Evolutionary conservation across 1,140 invertebrate species (phyloP).

Genomic region (Ruditapes philippinarum): DNA sequence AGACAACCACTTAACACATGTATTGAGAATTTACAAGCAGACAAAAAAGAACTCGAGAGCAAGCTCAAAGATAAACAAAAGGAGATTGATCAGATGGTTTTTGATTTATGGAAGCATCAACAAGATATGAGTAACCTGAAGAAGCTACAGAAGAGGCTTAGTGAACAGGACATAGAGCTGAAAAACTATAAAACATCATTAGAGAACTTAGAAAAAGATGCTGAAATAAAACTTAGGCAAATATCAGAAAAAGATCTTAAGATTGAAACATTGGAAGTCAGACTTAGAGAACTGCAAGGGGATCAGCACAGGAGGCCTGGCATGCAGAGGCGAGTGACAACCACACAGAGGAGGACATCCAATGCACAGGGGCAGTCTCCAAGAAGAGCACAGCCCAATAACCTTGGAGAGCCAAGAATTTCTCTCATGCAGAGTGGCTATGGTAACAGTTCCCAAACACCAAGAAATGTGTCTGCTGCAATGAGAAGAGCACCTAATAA

Average conservation of each 20-base stretch:
- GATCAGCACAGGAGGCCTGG: not conserved
- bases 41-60: constrained; percentile 36
- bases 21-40: constrained; percentile 20
- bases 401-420: not conserved
- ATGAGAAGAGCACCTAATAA: not conserved
- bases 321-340: not conserved
- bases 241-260: constrained; percentile 20
- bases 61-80: constrained; percentile 3
- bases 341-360: not conserved
- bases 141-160: constrained; percentile 29
- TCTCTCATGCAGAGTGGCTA: not conserved
- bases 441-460: not conserved
- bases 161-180: not conserved
- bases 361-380: constrained; percentile 21
- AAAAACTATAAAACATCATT: constrained; percentile 25
- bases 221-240: not conserved
- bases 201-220: constrained; percentile 12
- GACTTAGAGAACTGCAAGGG: not conserved
- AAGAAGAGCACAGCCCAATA: not conserved
- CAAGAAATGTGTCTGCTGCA: not conserved
- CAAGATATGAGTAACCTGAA: constrained; percentile 45
- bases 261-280: constrained; percentile 11
- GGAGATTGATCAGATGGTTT: constrained; percentile 39
- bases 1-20: constrained; percentile 22
- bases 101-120: constrained; percentile 56